Conservation (phyloP, 1,140 invertebrate genomes). For the Tetranychus cinnabarinus region DNA sequence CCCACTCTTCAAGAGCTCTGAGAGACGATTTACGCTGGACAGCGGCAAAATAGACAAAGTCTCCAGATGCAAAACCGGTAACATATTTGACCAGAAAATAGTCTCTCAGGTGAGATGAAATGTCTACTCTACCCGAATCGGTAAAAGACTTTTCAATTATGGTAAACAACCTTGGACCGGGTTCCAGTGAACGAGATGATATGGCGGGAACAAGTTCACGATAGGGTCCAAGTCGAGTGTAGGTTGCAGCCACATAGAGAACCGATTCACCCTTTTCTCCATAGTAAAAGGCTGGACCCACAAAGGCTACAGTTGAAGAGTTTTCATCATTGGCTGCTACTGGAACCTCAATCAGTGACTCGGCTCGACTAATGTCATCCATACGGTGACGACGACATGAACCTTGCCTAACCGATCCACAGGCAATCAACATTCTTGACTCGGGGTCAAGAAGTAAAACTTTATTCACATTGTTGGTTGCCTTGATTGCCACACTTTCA, state of each 20-base stretch:
- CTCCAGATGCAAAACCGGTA: slow-evolving; percentile 78
- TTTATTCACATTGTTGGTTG: slow-evolving; percentile 72
- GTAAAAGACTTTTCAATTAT: slow-evolving; percentile 41
- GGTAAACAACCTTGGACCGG: slow-evolving; percentile 41
- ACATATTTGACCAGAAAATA: slow-evolving; percentile 87
- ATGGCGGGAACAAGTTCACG: slow-evolving; percentile 78
- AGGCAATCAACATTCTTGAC: slow-evolving; percentile 51
- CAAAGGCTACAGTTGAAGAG: slow-evolving; percentile 76
- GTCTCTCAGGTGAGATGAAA: slow-evolving; percentile 54
- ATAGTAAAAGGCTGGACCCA: slow-evolving; percentile 61
- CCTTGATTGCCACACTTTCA: slow-evolving; percentile 22
- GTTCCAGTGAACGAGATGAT: slow-evolving; percentile 52
- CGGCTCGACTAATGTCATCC: slow-evolving; percentile 38
- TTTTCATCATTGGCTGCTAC: slow-evolving; percentile 76
- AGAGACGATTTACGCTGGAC: slow-evolving; percentile 80
- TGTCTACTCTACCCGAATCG: slow-evolving; percentile 41
- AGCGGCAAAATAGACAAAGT: slow-evolving; percentile 80
- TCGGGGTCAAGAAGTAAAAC: slow-evolving; percentile 63
- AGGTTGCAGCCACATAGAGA: slow-evolving; percentile 79
- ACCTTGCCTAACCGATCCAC: slow-evolving; percentile 64
- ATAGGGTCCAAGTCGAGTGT: slow-evolving; percentile 71
- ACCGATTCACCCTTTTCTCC: slow-evolving; percentile 34
- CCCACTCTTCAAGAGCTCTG: slow-evolving; percentile 54
- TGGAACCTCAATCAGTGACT: slow-evolving; percentile 45
- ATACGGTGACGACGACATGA: slow-evolving; percentile 63